phyloP scores from a whole-genome alignment of 2,113 vertebrate genomes.

The Pogonocichla stellata region DNA sequence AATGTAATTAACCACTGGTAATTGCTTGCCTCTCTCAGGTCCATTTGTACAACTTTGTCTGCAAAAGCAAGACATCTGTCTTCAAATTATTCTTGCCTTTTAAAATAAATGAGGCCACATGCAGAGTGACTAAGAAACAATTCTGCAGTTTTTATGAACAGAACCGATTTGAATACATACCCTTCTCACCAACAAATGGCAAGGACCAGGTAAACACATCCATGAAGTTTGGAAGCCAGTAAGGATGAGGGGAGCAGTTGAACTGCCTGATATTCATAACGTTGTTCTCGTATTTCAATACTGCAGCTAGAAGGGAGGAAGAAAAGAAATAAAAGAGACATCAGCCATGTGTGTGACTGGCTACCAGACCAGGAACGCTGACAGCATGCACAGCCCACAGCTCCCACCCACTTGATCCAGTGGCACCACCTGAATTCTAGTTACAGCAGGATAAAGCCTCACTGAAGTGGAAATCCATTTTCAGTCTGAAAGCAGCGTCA shows the following conservation, averaged over 20 bases:
- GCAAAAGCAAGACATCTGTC: background rate
- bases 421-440: background rate
- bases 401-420: background rate
- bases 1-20: background rate
- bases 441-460: background rate
- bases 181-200: slow-evolving; percentile 96
- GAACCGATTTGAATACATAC: slow-evolving; percentile 66
- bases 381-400: background rate
- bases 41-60: background rate
- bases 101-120: background rate
- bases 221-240: slow-evolving; percentile 99
- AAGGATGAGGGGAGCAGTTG: slow-evolving; percentile 97
- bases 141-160: background rate
- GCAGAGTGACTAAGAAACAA: background rate
- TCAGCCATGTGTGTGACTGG: background rate
- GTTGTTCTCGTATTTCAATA: slow-evolving; percentile 99
- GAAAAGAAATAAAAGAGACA: background rate
- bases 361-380: background rate
- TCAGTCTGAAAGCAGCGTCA: background rate
- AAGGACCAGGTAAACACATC: slow-evolving; percentile 98
- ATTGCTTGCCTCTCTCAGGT: background rate
- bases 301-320: slow-evolving; percentile 81
- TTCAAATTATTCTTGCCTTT: background rate
- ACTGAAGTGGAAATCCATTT: background rate
- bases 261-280: slow-evolving; percentile 99